Evolutionary conservation across 2,888 invertebrate species (phyloP).

Genomic region (Sarcophaga caerulescens): DNA sequence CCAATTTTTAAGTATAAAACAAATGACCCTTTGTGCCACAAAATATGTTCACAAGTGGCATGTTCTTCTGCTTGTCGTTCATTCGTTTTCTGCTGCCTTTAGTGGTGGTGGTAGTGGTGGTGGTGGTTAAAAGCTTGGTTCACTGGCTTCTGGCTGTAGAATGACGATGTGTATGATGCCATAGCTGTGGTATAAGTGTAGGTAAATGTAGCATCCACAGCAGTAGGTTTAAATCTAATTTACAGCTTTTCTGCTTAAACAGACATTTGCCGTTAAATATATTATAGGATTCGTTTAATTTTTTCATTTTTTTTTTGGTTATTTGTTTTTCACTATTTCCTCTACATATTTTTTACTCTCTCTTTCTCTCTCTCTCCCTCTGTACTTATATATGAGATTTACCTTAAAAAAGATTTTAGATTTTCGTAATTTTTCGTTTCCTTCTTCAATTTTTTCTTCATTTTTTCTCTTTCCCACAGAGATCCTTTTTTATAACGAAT

Average conservation of each 20-base stretch:
- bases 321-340: slow-evolving; percentile 11
- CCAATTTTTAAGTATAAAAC: slow-evolving; percentile 62
- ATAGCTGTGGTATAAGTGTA: too few relatives aligned
- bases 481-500: too few relatives aligned
- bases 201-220: background rate
- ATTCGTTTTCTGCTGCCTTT: slow-evolving; percentile 7
- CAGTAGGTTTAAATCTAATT: slow-evolving; percentile 68
- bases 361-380: too few relatives aligned
- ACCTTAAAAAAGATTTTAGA: slow-evolving; percentile 37
- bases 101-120: background rate
- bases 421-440: slow-evolving; percentile 25
- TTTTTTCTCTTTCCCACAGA: background rate
- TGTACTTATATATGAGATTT: slow-evolving; percentile 20
- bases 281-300: slow-evolving; percentile 27
- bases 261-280: slow-evolving; percentile 52
- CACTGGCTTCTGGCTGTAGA: background rate
- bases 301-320: too few relatives aligned
- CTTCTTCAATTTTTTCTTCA: background rate
- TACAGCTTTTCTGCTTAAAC: slow-evolving; percentile 68
- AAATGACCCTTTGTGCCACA: slow-evolving; percentile 70
- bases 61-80: slow-evolving; percentile 60
- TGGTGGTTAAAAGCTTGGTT: slow-evolving; percentile 28
- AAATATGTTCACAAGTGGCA: slow-evolving; percentile 71
- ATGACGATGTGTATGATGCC: background rate
- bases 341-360: background rate